Conservation (phyloP, 2,888 invertebrate genomes). For the Archaeoteleia sp. region DNA sequence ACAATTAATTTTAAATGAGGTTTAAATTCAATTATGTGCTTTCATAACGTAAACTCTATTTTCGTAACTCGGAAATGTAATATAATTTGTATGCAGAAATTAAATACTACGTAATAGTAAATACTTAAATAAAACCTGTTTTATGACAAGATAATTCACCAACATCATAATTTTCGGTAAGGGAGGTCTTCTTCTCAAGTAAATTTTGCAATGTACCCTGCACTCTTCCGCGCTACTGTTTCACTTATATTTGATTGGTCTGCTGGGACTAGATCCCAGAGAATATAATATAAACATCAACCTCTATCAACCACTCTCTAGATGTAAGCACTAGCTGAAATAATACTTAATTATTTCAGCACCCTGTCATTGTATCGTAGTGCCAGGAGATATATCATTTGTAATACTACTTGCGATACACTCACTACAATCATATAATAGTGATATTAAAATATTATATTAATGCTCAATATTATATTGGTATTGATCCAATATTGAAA, state of each 20-base stretch:
- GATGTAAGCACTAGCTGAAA: slow-evolving; percentile 39
- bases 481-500: too few species aligned
- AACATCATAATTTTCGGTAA: slow-evolving; percentile 27
- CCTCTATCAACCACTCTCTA: slow-evolving; percentile 29
- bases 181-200: slow-evolving; percentile 19
- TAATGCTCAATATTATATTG: too few species aligned
- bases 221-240: slow-evolving; percentile 24
- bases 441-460: too few species aligned
- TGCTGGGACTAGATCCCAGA: slow-evolving; percentile 36
- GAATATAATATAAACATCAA: slow-evolving; percentile 50
- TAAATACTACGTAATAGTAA: slow-evolving; percentile 1
- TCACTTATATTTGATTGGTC: slow-evolving; percentile 45
- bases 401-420: too few species aligned
- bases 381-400: too few species aligned
- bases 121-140: slow-evolving; percentile 1
- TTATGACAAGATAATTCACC: slow-evolving; percentile 2
- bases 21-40: too few species aligned
- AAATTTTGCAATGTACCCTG: slow-evolving; percentile 15
- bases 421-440: too few species aligned
- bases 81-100: neutral
- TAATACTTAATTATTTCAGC: too few species aligned
- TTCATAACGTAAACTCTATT: too few species aligned
- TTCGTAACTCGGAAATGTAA: neutral
- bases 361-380: too few species aligned
- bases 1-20: too few species aligned